Conservation (phyloP, 2,888 invertebrate species). For the Campoletis raptor region DNA sequence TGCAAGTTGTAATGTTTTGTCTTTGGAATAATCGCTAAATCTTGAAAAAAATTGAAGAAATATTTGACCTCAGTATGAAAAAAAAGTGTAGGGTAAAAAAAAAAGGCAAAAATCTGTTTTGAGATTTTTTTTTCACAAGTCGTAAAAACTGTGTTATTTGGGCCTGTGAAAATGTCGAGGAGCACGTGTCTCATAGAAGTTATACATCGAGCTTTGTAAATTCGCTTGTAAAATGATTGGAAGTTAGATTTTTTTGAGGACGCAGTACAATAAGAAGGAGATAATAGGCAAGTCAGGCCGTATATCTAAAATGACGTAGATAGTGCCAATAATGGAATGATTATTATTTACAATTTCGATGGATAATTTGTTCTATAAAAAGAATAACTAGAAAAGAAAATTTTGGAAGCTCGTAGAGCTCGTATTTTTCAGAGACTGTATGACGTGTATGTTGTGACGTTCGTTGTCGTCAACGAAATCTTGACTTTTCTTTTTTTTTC, state of each 20-base stretch:
- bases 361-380: conserved; percentile 24
- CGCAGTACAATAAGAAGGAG: conserved; percentile 58
- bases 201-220: conserved; percentile 66
- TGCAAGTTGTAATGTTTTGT: neutral
- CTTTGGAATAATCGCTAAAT: conserved; percentile 2
- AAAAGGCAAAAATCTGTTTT: neutral
- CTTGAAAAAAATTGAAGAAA: neutral
- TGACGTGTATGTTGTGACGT: neutral
- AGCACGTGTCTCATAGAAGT: conserved; percentile 1
- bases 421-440: conserved; percentile 42
- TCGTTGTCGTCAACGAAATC: neutral
- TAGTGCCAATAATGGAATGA: conserved; percentile 68
- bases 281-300: conserved; percentile 39
- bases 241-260: conserved; percentile 58
- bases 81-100: conserved; percentile 3
- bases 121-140: neutral
- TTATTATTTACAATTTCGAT: conserved; percentile 27
- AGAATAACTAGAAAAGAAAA: neutral
- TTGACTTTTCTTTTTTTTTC: conserved; percentile 25
- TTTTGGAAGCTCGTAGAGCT: conserved; percentile 26
- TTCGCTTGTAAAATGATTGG: conserved; percentile 63
- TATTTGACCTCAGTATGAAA: neutral
- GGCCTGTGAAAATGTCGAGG: conserved; percentile 28
- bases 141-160: neutral
- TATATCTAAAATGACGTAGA: conserved; percentile 54